Conservation (phyloP, 1,140 invertebrate species). For the Solenopsis fugax region DNA sequence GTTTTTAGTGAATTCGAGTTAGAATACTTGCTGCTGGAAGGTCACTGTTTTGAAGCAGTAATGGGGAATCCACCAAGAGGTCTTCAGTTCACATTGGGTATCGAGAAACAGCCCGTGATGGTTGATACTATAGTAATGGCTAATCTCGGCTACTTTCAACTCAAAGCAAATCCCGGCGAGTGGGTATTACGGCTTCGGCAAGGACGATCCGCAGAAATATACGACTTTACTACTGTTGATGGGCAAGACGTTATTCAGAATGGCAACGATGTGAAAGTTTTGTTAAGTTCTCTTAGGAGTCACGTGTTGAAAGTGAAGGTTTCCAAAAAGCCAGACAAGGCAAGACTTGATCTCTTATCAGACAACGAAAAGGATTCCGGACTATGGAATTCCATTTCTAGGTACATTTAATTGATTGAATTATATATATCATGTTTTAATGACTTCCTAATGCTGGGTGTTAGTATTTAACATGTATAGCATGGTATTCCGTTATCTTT, state of each 20-base stretch:
- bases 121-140: conserved; percentile 99
- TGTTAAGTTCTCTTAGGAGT: conserved; percentile 95
- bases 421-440: conserved; percentile 9
- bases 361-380: conserved; percentile 92
- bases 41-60: conserved; percentile 98
- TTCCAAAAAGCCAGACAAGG: conserved; percentile 95
- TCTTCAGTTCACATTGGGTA: conserved; percentile 98
- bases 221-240: conserved; percentile 91
- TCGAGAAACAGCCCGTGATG: conserved; percentile 90
- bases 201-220: conserved; percentile 97
- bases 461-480: conserved; percentile 51
- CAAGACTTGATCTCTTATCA: conserved; percentile 93
- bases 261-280: conserved; percentile 92
- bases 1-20: conserved; percentile 91
- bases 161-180: conserved; percentile 98
- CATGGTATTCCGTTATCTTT: conserved; percentile 57
- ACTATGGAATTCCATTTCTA: conserved; percentile 98
- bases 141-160: conserved; percentile 98
- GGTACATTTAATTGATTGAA: conserved; percentile 86
- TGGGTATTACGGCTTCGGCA: conserved; percentile 96
- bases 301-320: conserved; percentile 97
- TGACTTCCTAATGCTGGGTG: conserved; percentile 19
- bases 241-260: conserved; percentile 88
- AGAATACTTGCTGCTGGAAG: conserved; percentile 92
- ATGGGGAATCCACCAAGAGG: conserved; percentile 98